Evolutionary conservation across 2,888 invertebrate species (phyloP).

Genomic region (Allolobophora icterica): DNA sequence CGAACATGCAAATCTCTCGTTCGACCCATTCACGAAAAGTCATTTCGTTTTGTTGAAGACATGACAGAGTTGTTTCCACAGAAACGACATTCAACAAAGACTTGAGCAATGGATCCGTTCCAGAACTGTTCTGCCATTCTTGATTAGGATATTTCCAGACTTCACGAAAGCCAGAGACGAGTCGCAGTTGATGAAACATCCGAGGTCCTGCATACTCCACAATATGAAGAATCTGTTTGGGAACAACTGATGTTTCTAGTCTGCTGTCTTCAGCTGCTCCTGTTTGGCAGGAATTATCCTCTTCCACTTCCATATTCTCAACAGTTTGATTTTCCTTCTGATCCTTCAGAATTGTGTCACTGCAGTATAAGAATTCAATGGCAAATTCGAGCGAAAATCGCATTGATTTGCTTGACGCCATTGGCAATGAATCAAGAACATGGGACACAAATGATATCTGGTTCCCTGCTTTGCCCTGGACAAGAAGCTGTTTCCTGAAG

Average conservation of each 20-base stretch:
- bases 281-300: not conserved
- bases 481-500: not conserved
- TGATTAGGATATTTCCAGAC: not conserved
- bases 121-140: not conserved
- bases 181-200: not conserved
- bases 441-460: not conserved
- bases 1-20: not conserved
- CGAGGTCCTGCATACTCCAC: not conserved
- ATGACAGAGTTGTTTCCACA: not conserved
- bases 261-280: not conserved
- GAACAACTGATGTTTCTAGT: not conserved
- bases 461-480: not conserved
- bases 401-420: not conserved
- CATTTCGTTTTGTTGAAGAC: not conserved
- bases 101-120: not conserved
- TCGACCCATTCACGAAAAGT: conserved; percentile 5
- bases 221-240: conserved; percentile 6
- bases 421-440: not conserved
- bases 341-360: not conserved
- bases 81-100: not conserved
- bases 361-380: not conserved
- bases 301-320: not conserved
- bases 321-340: not conserved
- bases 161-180: not conserved
- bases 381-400: conserved; percentile 7